phyloP scores from a whole-genome alignment of 2,113 vertebrate genomes.

The Isichthys henryi region DNA sequence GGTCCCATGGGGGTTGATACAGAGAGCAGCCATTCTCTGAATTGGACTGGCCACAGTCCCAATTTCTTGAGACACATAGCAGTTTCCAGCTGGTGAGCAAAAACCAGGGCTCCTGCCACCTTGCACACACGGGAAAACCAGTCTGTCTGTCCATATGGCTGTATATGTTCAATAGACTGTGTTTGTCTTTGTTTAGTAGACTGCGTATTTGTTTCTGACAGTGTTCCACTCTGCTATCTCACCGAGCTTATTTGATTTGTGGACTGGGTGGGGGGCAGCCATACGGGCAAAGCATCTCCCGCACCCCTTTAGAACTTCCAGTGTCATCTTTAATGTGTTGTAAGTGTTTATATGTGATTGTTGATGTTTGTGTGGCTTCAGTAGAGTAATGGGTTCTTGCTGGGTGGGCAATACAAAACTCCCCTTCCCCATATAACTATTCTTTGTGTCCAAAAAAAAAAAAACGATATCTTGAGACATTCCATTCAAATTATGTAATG shows the following conservation, averaged over 20 bases:
- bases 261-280: not conserved
- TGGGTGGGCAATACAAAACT: slow-evolving; percentile 43
- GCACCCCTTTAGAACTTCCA: not conserved
- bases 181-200: slow-evolving; percentile 6
- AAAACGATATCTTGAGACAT: slow-evolving; percentile 12
- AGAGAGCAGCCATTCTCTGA: not conserved
- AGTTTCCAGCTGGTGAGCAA: not conserved
- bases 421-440: slow-evolving; percentile 23
- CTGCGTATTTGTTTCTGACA: slow-evolving; percentile 17
- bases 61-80: not conserved
- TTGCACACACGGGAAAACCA: not conserved
- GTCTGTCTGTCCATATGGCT: slow-evolving; percentile 9
- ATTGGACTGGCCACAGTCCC: not conserved
- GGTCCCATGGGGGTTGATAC: not conserved
- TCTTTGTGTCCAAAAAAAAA: slow-evolving; percentile 16
- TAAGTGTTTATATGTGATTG: slow-evolving; percentile 32
- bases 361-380: slow-evolving; percentile 55
- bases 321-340: not conserved
- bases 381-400: slow-evolving; percentile 56
- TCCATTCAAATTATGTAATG: slow-evolving; percentile 4
- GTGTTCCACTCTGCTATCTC: not conserved
- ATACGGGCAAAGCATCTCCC: not conserved
- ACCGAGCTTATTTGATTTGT: not conserved
- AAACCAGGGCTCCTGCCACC: not conserved
- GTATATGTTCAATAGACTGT: slow-evolving; percentile 7